Evolutionary conservation across 2,888 invertebrate species (phyloP).

Genomic region (Drosophila paranaensis): DNA sequence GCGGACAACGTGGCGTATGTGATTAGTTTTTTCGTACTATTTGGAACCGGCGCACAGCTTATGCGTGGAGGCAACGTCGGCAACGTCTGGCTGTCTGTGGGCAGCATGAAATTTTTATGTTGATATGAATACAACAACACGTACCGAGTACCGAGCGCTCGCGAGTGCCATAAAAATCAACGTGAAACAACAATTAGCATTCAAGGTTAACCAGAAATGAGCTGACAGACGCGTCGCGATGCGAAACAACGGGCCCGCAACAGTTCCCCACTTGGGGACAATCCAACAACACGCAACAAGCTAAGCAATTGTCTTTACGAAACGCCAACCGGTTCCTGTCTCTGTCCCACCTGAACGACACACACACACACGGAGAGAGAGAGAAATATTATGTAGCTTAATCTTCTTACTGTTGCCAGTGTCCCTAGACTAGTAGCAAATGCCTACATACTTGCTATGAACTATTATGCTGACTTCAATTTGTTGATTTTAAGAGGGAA

Average conservation of each 20-base stretch:
- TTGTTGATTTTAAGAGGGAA: background rate
- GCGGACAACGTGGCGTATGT: slow-evolving; percentile 61
- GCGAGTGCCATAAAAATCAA: slow-evolving; percentile 73
- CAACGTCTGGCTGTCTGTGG: slow-evolving; percentile 15
- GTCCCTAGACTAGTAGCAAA: background rate
- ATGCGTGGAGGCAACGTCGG: slow-evolving; percentile 16
- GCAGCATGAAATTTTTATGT: slow-evolving; percentile 76
- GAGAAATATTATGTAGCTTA: slow-evolving; percentile 4
- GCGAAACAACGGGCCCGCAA: slow-evolving; percentile 14
- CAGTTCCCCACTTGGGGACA: slow-evolving; percentile 53
- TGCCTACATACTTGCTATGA: background rate
- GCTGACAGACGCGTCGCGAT: slow-evolving; percentile 37
- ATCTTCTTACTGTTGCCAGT: slow-evolving; percentile 2
- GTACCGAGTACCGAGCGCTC: slow-evolving; percentile 50
- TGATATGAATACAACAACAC: slow-evolving; percentile 59
- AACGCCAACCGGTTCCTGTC: slow-evolving; percentile 37
- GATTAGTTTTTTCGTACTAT: slow-evolving; percentile 83
- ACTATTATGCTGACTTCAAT: background rate
- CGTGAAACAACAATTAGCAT: slow-evolving; percentile 76
- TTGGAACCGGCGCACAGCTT: slow-evolving; percentile 78
- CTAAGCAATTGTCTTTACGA: slow-evolving; percentile 45
- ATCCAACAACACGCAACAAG: slow-evolving; percentile 26
- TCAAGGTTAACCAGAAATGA: slow-evolving; percentile 81
- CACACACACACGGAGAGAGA: background rate
- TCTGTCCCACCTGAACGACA: background rate